Evolutionary conservation across 2,797 vertebrate species (phyloP), one percentile per base, ranked within the genome.

Genomic region (Chelmon rostratus): DNA sequence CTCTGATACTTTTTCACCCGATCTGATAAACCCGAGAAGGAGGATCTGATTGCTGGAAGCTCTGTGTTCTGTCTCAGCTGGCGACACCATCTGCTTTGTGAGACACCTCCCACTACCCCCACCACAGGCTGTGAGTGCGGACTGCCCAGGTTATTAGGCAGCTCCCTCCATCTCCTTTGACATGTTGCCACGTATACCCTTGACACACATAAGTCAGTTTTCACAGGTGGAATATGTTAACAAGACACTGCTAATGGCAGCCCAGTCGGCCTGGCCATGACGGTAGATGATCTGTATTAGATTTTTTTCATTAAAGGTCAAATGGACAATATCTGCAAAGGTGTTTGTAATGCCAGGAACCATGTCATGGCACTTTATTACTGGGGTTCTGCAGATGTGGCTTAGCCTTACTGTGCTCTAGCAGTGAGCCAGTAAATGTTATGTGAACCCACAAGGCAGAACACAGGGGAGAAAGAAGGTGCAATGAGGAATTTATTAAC

Each of bases 1-100:
- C 44, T 75, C 73, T 62, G 37, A 61, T 56, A 46, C 25, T 33
- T 52, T 73, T 49, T 68, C 72, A 68, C 68, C 8, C 40, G 52
- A 37, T 76, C 68, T 74, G 68, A 80, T 37, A 62, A 76, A 77
- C 47, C 49, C 15, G 28, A 63, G 35, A 35, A 69, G 9, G 53
- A 53, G 28, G 11, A 49, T 52, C 23, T 12, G 38, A n/a, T 52
- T 31, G 52, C 47, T 74, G 18, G 49, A 49, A 52, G 52, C 53
- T 71, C 53, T 76, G 4, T 50, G 38, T 74, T 70, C 31, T 25
- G 31, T 16, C 47, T 78, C 63, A 73, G 28, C 66, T 53, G 19
- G 47, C 2, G 9, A 65, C 56, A 40, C 44, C 73, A 16, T 31
- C 59, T 64, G 46, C 33, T 44, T 57, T 12, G 16, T 59, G 56